Evolutionary conservation across 2,113 vertebrate genomes (phyloP), one percentile per base, ranked within the genome.

Genomic region (Ctenodactylus gundi): DNA sequence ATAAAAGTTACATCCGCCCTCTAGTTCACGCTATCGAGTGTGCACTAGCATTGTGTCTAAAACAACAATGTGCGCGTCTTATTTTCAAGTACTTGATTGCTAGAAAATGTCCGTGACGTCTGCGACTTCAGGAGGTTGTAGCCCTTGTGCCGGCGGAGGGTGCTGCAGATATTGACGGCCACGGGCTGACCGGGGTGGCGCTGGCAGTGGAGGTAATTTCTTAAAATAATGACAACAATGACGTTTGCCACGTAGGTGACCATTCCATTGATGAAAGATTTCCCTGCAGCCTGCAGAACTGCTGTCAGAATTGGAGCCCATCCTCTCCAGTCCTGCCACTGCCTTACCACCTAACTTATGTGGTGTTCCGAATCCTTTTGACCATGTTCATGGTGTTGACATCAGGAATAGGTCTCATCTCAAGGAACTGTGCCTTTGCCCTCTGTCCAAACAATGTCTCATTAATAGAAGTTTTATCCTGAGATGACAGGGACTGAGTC

Each of bases 371-470:
- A 39, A 36, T 85, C 11, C 7, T 57, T 68, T 57, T 49, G 20
- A 29, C 9, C 0, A 10, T 1, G 18, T 10, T 15, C 11, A 2
- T 4, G 0, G n/a, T 11, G 6, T 44, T 36, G 4, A 41, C 4
- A 7, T 17, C 58, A 6, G 18, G 49, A 29, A 25, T 21, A 7
- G 39, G 21, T 3, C 7, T 29, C 31, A 1, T 17, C 55, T 86
- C 55, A n/a, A 20, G 12, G 46, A 34, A 5, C 20, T 4, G 4
- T 34, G 15, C 34, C 68, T 46, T 46, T n/a, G 53, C 68, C 7
- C 11, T 29, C 36, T 5, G 11, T 60, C 18, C 25, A 41, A 31
- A 11, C 39, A 17, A 8, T n/a, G 29, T 7, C 36, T 27, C 5
- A 2, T 21, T 27, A 2, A 1, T 0, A 6, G 34, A 39, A 29